Evolutionary conservation across 1,140 invertebrate genomes (phyloP).

Genomic region (Penaeus vannamei): DNA sequence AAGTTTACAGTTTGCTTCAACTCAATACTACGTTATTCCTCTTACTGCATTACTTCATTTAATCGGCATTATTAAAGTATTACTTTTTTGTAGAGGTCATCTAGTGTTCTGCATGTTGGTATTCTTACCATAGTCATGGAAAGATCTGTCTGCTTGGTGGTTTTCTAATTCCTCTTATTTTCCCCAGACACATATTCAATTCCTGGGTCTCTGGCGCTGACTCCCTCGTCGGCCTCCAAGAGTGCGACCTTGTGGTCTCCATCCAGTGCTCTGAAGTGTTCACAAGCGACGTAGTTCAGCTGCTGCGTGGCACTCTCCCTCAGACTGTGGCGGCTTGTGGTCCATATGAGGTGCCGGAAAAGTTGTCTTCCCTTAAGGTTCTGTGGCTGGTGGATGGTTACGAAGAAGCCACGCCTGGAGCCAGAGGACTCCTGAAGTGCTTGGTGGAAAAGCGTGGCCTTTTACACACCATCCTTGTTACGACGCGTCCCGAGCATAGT

Average conservation of each 20-base stretch:
- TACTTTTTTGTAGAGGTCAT: too few species aligned
- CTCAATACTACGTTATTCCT: too few species aligned
- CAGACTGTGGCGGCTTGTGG: neutral
- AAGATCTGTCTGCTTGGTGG: too few species aligned
- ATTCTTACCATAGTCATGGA: too few species aligned
- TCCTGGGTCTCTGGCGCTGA: too few species aligned
- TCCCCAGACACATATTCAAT: too few species aligned
- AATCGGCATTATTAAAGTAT: too few species aligned
- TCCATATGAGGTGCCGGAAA: neutral
- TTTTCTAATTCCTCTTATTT: too few species aligned
- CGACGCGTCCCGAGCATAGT: neutral
- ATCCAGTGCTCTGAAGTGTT: conserved; percentile 2
- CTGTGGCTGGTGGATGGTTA: conserved; percentile 44
- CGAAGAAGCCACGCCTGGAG: neutral
- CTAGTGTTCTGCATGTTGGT: too few species aligned
- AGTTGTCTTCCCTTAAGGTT: conserved; percentile 4
- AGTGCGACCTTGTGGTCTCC: neutral
- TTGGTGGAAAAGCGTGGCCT: neutral
- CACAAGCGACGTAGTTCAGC: conserved; percentile 14
- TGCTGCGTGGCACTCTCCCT: neutral
- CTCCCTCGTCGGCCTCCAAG: too few species aligned
- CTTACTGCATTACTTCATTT: too few species aligned
- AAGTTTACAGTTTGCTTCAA: too few species aligned
- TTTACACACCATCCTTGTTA: neutral
- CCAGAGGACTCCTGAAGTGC: neutral